Conservation (phyloP, 2,888 invertebrate genomes). For the Automeris io region DNA sequence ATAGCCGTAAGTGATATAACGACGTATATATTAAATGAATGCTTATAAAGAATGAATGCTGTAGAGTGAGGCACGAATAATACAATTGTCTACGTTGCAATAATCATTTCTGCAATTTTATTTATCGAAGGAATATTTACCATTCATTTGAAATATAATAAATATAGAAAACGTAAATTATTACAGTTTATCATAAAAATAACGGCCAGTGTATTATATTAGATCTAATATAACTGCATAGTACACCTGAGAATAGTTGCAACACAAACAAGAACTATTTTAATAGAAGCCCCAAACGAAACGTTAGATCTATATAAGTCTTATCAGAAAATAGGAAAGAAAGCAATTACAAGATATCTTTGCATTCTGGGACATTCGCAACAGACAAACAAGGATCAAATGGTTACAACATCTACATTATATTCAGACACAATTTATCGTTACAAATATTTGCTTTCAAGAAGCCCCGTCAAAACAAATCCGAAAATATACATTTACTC, state of each 20-base stretch:
- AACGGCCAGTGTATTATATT: slow-evolving; percentile 20
- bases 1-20: no score
- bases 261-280: no score
- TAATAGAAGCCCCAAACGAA: no score
- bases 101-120: slow-evolving; percentile 66
- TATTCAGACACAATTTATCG: neutral
- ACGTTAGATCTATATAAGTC: no score
- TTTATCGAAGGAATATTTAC: slow-evolving; percentile 65
- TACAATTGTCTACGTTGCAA: slow-evolving; percentile 64
- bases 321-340: slow-evolving; percentile 10
- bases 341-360: slow-evolving; percentile 20
- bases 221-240: slow-evolving; percentile 18
- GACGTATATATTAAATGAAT: no score
- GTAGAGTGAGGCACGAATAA: slow-evolving; percentile 57
- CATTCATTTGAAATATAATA: slow-evolving; percentile 68
- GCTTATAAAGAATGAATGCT: no score
- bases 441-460: neutral
- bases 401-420: no score
- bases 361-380: slow-evolving; percentile 15
- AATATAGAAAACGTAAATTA: slow-evolving; percentile 47
- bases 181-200: slow-evolving; percentile 19
- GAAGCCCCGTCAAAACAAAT: neutral
- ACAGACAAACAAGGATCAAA: neutral
- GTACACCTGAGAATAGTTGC: slow-evolving; percentile 16
- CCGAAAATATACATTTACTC: neutral